These are phyloP conservation scores for Phalera bucephala DNA, from an alignment of 2,888 invertebrate species.

Conservation along the genomic window DNA sequence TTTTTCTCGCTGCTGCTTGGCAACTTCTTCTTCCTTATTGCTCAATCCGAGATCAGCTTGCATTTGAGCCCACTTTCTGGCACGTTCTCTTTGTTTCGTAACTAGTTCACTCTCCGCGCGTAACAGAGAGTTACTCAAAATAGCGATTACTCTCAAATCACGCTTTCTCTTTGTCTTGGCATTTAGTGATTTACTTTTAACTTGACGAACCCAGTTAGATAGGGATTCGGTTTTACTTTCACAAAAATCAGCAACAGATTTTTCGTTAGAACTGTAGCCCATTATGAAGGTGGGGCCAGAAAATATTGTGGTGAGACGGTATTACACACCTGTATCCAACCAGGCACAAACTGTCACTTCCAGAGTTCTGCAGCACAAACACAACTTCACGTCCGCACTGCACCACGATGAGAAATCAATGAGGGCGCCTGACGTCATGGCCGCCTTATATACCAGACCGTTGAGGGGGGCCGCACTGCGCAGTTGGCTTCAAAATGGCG, in stretches of 20 bases:
- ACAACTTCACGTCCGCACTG: conserved; percentile 57
- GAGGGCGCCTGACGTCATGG: conserved; percentile 65
- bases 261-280: conserved; percentile 75
- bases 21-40: conserved; percentile 71
- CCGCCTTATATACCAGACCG: conserved; percentile 52
- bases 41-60: conserved; percentile 75
- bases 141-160: conserved; percentile 85
- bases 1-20: conserved; percentile 69
- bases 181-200: conserved; percentile 84
- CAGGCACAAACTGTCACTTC: conserved; percentile 62
- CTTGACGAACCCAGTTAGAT: conserved; percentile 85
- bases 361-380: conserved; percentile 61
- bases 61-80: conserved; percentile 83
- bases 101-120: conserved; percentile 84
- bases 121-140: conserved; percentile 82
- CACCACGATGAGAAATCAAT: conserved; percentile 49
- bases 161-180: conserved; percentile 83
- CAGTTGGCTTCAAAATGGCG: conserved; percentile 69
- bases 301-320: conserved; percentile 61
- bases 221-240: conserved; percentile 83
- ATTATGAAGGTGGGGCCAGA: conserved; percentile 53
- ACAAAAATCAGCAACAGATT: conserved; percentile 75
- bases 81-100: conserved; percentile 84
- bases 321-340: conserved; percentile 79
- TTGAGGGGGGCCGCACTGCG: conserved; percentile 51